Conservation (phyloP, 37 sponge, comb jelly and placozoan genomes). For the Mnemiopsis leidyi region DNA sequence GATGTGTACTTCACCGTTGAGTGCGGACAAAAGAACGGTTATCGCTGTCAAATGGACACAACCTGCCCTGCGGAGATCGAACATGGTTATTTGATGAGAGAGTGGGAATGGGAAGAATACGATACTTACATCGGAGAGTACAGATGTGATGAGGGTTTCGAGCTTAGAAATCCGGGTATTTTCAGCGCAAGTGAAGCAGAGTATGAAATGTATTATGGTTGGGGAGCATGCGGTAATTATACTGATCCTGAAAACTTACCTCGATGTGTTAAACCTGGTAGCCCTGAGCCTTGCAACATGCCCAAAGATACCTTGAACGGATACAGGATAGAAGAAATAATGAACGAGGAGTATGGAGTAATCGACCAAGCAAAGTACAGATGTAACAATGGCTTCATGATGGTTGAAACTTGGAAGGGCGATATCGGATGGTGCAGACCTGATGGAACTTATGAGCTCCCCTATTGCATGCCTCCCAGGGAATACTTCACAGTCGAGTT, state of each 20-base stretch:
- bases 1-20: neutral
- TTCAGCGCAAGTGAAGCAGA: neutral
- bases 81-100: neutral
- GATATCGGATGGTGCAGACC: neutral
- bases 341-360: neutral
- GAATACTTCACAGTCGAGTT: neutral
- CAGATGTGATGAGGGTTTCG: neutral
- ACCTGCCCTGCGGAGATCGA: neutral
- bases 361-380: neutral
- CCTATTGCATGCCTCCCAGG: neutral
- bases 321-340: neutral
- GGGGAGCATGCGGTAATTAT: neutral
- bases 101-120: neutral
- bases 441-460: neutral
- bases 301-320: neutral
- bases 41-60: too few species aligned
- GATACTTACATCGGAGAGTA: neutral
- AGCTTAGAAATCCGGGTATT: neutral
- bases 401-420: neutral
- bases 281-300: neutral
- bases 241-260: neutral
- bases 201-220: neutral
- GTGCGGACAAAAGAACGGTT: neutral
- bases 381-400: constrained; percentile 10
- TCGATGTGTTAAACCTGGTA: neutral